Evolutionary conservation across 2,113 vertebrate genomes (phyloP).

Genomic region (Alosa alosa): DNA sequence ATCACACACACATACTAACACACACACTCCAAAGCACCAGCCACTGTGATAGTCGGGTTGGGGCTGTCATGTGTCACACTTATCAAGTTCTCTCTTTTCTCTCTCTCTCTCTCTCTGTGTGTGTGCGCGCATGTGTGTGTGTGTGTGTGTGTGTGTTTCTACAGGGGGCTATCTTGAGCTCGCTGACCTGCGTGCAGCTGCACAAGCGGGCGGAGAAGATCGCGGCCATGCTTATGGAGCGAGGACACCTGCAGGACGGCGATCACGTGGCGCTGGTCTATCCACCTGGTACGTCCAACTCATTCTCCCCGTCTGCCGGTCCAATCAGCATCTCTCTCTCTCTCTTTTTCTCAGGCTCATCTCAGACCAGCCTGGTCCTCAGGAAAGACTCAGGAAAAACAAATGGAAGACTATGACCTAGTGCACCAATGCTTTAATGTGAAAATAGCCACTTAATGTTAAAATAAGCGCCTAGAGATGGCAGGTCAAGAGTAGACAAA

Average conservation of each 20-base stretch:
- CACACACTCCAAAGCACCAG: neutral
- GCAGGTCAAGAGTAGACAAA: neutral
- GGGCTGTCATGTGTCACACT: neutral
- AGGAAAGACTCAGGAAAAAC: too few species aligned
- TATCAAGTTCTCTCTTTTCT: neutral
- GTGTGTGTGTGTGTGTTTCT: neutral
- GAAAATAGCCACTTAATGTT: neutral
- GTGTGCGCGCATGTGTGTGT: neutral
- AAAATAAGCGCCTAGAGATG: neutral
- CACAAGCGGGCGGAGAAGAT: conserved; percentile 96
- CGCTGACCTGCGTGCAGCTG: conserved; percentile 93
- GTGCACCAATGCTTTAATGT: neutral
- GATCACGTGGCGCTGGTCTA: conserved; percentile 96
- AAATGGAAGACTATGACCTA: neutral
- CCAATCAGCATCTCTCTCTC: neutral
- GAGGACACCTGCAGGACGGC: conserved; percentile 91
- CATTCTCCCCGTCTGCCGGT: neutral
- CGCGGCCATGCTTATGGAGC: conserved; percentile 89
- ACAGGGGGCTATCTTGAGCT: conserved; percentile 94
- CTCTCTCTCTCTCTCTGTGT: neutral
- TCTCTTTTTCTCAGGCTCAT: neutral
- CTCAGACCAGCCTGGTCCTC: neutral
- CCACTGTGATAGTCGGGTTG: neutral
- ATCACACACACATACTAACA: neutral
- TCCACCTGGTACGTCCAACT: conserved; percentile 82